These are phyloP conservation scores for Eilema caniola DNA, from an alignment of 2,888 invertebrate species.

Conservation along the genomic window DNA sequence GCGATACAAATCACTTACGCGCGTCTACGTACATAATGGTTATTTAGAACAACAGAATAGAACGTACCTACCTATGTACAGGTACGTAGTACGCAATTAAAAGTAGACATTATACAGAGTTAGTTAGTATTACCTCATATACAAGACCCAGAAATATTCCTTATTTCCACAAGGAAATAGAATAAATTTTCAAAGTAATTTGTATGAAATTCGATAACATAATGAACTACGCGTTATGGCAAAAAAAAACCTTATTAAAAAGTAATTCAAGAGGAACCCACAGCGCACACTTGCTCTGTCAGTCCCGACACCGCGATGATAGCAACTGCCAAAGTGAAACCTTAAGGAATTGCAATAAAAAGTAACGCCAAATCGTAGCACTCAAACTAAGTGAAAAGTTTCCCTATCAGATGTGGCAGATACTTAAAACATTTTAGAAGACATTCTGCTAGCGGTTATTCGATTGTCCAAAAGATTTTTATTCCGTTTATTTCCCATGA, in stretches of 20 bases:
- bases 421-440: neutral
- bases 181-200: neutral
- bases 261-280: neutral
- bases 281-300: neutral
- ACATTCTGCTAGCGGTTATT: neutral
- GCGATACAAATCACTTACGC: too few species aligned
- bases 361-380: neutral
- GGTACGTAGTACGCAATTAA: too few species aligned
- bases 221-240: neutral
- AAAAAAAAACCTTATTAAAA: neutral
- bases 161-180: neutral
- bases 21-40: neutral
- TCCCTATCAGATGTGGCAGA: neutral
- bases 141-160: too few species aligned
- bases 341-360: neutral
- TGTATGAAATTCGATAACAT: neutral
- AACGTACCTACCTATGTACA: too few species aligned
- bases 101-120: too few species aligned
- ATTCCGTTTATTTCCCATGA: neutral
- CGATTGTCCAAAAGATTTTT: too few species aligned
- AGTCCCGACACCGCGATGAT: neutral
- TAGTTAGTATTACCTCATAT: too few species aligned
- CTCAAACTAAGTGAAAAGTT: neutral
- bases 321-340: neutral
- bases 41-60: too few species aligned